Evolutionary conservation across 2,797 vertebrate genomes (phyloP).

Genomic region (Tamandua tetradactyla): DNA sequence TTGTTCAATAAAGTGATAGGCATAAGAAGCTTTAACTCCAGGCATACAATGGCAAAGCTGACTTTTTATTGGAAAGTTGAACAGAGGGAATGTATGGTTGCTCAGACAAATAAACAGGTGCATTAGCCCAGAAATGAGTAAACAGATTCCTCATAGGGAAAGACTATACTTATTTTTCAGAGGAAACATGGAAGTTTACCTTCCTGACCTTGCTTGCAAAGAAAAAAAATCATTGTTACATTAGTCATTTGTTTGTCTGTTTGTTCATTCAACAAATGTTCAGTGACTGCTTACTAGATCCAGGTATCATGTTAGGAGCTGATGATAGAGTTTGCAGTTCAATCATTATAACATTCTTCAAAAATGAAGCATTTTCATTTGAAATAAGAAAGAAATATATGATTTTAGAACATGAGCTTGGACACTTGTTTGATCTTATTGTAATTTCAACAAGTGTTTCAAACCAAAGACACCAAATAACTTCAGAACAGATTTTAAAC

Average conservation of each 20-base stretch:
- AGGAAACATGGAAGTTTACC: not conserved
- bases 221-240: not conserved
- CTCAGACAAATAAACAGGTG: not conserved
- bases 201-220: not conserved
- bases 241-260: not conserved
- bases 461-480: not conserved
- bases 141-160: not conserved
- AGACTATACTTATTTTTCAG: not conserved
- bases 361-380: not conserved
- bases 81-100: not conserved
- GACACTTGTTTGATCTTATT: not conserved
- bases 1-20: not conserved
- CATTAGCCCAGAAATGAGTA: not conserved
- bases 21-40: not conserved
- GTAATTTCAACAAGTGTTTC: conserved; percentile 16
- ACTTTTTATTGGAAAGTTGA: not conserved
- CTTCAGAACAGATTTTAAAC: not conserved
- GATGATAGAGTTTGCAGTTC: not conserved
- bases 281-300: not conserved
- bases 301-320: not conserved
- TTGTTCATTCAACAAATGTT: not conserved
- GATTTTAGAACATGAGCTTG: not conserved
- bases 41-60: not conserved
- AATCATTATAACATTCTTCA: not conserved
- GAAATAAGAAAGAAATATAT: not conserved